Conservation (phyloP, 2,797 vertebrate genomes). For the Danionella dracula region DNA sequence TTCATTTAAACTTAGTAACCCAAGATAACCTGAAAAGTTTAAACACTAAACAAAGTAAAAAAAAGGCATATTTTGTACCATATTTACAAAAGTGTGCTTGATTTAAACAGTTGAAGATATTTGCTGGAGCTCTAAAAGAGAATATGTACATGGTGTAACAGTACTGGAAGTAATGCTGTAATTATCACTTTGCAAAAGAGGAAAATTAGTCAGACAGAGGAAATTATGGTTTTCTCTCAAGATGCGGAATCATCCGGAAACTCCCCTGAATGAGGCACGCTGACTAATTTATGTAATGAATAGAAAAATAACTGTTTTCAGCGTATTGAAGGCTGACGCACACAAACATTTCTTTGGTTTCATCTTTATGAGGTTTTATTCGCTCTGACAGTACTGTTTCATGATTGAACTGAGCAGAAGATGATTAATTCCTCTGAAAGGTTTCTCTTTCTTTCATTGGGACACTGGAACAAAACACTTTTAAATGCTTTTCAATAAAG, state of each 20-base stretch:
- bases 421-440: conserved; percentile 30
- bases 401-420: conserved; percentile 25
- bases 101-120: no score
- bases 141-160: neutral
- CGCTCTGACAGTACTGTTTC: conserved; percentile 16
- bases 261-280: conserved; percentile 31
- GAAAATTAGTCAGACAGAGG: conserved; percentile 33
- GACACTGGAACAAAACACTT: conserved; percentile 1
- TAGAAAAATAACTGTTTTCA: conserved; percentile 48
- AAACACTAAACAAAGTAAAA: no score
- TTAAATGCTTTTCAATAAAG: neutral
- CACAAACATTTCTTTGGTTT: conserved; percentile 13
- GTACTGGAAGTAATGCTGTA: neutral
- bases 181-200: neutral
- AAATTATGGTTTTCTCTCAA: conserved; percentile 49
- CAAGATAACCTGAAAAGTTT: no score
- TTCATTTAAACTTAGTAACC: no score
- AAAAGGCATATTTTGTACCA: no score
- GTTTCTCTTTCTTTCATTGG: neutral
- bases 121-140: no score
- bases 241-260: conserved; percentile 48
- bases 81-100: no score
- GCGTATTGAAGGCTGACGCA: conserved; percentile 23
- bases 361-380: conserved; percentile 20
- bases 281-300: conserved; percentile 39